phyloP scores from a whole-genome alignment of 1,140 invertebrate genomes.

The Odontomachus brunneus region DNA sequence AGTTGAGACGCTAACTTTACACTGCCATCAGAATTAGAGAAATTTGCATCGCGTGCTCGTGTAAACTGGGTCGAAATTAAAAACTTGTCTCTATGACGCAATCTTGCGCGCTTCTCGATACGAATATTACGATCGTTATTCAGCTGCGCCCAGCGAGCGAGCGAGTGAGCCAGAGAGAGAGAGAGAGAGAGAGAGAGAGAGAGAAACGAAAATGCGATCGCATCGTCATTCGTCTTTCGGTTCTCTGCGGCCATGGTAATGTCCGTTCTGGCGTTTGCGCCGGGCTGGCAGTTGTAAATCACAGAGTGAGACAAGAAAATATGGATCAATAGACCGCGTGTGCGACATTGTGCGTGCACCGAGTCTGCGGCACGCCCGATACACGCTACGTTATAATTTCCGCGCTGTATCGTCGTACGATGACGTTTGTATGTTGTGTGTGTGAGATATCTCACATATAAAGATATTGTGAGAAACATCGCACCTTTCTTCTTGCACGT shows the following conservation, averaged over 20 bases:
- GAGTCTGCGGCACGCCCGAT: background rate
- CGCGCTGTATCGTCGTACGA: constrained; percentile 31
- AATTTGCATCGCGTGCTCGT: background rate
- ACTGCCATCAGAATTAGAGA: background rate
- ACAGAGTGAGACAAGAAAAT: constrained; percentile 49
- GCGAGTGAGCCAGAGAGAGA: too few relatives aligned
- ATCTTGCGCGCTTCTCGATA: constrained; percentile 1
- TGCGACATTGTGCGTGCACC: constrained; percentile 48
- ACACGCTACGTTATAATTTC: constrained; percentile 44
- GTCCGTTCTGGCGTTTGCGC: background rate
- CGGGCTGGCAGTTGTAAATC: constrained; percentile 31
- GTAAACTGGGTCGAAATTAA: background rate
- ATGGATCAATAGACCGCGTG: constrained; percentile 48
- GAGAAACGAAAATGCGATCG: constrained; percentile 13
- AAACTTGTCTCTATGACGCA: background rate
- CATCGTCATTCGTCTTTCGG: constrained; percentile 39
- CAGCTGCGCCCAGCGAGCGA: too few relatives aligned
- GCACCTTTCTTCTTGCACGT: constrained; percentile 10
- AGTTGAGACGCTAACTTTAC: too few relatives aligned
- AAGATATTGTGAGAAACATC: constrained; percentile 31
- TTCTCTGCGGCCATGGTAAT: constrained; percentile 31
- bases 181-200: too few relatives aligned
- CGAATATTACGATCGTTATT: background rate
- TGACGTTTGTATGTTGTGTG: constrained; percentile 9
- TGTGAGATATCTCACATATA: constrained; percentile 2